These are phyloP conservation scores for Sclerurus mexicanus DNA, from an alignment of 2,113 vertebrate species.

Conservation along the genomic window DNA sequence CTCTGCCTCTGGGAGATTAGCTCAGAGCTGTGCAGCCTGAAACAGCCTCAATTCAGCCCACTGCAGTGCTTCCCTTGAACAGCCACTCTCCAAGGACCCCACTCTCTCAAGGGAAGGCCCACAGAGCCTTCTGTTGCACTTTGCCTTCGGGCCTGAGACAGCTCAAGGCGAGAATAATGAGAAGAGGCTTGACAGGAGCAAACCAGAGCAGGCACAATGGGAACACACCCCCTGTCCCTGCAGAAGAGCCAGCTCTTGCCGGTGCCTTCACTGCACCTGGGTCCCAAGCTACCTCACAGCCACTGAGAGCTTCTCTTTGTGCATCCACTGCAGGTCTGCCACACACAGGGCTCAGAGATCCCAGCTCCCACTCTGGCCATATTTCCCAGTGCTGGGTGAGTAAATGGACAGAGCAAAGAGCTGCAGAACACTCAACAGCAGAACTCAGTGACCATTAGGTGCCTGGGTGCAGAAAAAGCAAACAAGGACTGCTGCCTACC, in stretches of 20 bases:
- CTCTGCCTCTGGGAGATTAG: constrained; percentile 67
- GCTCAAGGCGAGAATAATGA: constrained; percentile 48
- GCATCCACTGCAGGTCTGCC: background rate
- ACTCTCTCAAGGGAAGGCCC: background rate
- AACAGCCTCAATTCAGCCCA: constrained; percentile 53
- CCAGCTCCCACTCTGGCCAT: background rate
- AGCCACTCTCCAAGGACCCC: constrained; percentile 3
- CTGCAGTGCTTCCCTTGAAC: constrained; percentile 35
- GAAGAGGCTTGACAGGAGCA: constrained; percentile 34
- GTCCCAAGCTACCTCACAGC: background rate
- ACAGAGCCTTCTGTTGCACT: background rate
- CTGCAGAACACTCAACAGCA: background rate
- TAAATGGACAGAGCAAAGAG: background rate
- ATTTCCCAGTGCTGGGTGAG: background rate
- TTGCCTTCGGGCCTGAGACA: constrained; percentile 18
- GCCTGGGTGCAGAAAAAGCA: background rate
- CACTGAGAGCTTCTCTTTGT: background rate
- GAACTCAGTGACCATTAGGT: accelerated
- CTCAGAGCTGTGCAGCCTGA: constrained; percentile 58
- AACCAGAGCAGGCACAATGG: background rate
- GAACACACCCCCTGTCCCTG: background rate
- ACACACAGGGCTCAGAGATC: background rate
- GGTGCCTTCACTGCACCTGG: background rate
- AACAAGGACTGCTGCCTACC: background rate
- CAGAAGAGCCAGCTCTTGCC: background rate